A percentile compares a stretch with the other conserved stretches of the same genome.
phyloP scores from a whole-genome alignment of 1,140 invertebrate genomes.

The Drosophila trapezifrons region DNA sequence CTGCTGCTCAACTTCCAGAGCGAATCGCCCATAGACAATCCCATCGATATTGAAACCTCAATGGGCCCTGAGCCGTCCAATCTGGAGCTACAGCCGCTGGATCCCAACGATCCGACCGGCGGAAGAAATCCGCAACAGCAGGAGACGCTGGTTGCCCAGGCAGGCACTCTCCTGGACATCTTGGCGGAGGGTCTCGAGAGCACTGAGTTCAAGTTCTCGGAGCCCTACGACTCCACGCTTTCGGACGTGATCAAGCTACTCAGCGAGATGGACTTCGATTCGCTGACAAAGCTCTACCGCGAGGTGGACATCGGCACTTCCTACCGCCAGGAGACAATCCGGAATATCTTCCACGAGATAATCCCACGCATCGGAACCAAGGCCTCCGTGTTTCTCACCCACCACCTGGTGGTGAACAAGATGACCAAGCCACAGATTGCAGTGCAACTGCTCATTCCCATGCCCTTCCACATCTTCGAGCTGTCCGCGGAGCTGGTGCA shows the following conservation, averaged over 20 bases:
- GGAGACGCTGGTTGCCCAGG: conserved; percentile 68
- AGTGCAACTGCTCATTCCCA: conserved; percentile 85
- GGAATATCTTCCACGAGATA: conserved; percentile 90
- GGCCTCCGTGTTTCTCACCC: conserved; percentile 87
- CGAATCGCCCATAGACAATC: conserved; percentile 74
- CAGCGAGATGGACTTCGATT: conserved; percentile 85
- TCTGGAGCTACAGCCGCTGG: conserved; percentile 63
- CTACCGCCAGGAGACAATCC: conserved; percentile 87
- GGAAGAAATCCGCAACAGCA: conserved; percentile 76
- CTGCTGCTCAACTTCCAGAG: conserved; percentile 73
- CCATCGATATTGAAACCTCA: conserved; percentile 72
- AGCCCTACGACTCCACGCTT: conserved; percentile 84
- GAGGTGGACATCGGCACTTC: conserved; percentile 87
- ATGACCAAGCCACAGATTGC: conserved; percentile 86
- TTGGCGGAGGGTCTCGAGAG: conserved; percentile 84
- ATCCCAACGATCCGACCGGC: conserved; percentile 73
- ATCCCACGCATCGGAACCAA: conserved; percentile 89
- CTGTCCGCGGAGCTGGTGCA: conserved; percentile 85
- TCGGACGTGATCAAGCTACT: conserved; percentile 85
- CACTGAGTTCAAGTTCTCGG: conserved; percentile 83
- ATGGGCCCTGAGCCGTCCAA: conserved; percentile 64
- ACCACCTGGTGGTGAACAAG: conserved; percentile 87
- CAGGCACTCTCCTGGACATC: conserved; percentile 69
- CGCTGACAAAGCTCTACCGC: conserved; percentile 85
- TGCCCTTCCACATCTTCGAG: conserved; percentile 87